Evolutionary conservation across 2,888 invertebrate species (phyloP), one percentile per base, ranked within the genome.

Genomic region (Coleophora deauratella): DNA sequence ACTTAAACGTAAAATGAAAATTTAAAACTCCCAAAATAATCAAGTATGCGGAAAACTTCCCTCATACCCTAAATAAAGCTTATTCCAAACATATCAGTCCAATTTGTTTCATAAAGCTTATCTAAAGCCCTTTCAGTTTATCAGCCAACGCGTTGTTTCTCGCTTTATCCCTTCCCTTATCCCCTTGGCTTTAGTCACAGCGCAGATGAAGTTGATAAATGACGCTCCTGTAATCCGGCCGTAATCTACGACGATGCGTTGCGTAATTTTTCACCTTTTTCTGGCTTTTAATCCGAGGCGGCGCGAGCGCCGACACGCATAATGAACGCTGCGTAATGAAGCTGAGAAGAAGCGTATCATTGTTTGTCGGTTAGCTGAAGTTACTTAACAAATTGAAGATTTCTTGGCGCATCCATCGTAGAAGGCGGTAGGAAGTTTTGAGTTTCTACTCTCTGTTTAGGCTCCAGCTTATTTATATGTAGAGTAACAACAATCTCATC

Each of bases 181-280:
- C 21, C 21, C 21, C 21, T 21, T 21, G 21, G 21, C 21, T 21
- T 21, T 21, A 6, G 21, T 21, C 45, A 42, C 46, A 45, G 33
- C 45, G 42, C 46, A 45, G 49, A 49, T 57, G 59, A 57, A 54
- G 57, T 59, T 59, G 59, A 59, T 56, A 57, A 55, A 59, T 55
- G 57, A 50, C 43, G 15, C 32, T 9, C 34, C 43, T 40, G 49
- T 52, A 55, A 51, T 56, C 51, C 50, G 47, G 44, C 35, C 45
- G 53, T 57, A 57, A 57, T 57, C 57, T 55, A 47, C 50, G 48
- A 47, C 48, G 50, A 55, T 52, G 54, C 55, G 51, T 50, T 50
- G 50, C 50, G 46, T 49, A 54, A 57, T 59, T 58, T 57, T 59
- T 57, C 55, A 57, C 57, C 56, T 52, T 53, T 51, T 41, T 43